phyloP scores from a whole-genome alignment of 2,113 vertebrate species.

The Dicerorhinus sumatrensis region DNA sequence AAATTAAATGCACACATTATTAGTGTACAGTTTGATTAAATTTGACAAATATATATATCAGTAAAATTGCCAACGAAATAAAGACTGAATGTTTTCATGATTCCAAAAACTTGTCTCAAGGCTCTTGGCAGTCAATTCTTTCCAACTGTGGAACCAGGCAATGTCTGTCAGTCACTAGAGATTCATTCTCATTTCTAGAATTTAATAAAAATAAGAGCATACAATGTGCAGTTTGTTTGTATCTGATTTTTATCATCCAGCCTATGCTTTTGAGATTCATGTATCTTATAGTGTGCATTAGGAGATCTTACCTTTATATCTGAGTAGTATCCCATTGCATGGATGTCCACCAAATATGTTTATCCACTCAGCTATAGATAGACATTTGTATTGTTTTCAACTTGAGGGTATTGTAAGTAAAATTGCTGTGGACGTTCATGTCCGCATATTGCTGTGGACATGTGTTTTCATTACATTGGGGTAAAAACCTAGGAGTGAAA shows the following conservation, averaged over 20 bases:
- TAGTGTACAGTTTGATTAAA: background rate
- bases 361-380: background rate
- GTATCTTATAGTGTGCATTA: background rate
- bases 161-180: background rate
- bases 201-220: background rate
- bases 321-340: background rate
- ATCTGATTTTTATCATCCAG: background rate
- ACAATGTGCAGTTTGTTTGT: background rate
- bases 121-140: background rate
- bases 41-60: background rate
- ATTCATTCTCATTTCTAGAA: background rate
- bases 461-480: background rate
- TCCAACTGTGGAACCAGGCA: background rate
- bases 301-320: background rate
- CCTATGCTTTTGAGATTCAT: background rate
- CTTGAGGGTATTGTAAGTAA: background rate
- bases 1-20: background rate
- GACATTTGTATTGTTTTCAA: background rate
- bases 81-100: background rate
- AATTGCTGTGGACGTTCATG: background rate
- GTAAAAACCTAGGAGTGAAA: background rate
- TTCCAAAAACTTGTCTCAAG: background rate
- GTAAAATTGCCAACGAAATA: background rate
- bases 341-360: background rate
- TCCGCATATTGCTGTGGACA: background rate